These are phyloP conservation scores for Zaprionus africanus DNA, from an alignment of 1,140 invertebrate genomes.

Conservation along the genomic window DNA sequence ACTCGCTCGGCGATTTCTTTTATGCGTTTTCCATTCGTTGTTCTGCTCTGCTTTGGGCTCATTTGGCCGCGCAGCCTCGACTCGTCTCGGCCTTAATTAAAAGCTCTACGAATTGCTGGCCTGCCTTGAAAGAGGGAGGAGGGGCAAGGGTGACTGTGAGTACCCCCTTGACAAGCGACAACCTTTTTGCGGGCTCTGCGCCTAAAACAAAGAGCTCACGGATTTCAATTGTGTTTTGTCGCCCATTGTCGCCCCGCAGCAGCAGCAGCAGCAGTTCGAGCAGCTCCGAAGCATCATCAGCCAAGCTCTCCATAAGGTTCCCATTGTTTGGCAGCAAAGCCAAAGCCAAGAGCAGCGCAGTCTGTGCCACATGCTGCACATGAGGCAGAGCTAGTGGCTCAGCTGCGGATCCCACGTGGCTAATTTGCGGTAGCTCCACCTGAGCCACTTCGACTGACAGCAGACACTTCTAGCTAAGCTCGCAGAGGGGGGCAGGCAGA, in stretches of 20 bases:
- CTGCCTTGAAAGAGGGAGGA: slow-evolving; percentile 20
- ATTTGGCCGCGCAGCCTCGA: slow-evolving; percentile 46
- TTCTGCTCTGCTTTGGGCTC: slow-evolving; percentile 34
- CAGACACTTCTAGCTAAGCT: slow-evolving; percentile 38
- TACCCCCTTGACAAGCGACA: background rate
- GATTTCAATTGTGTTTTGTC: slow-evolving; percentile 80
- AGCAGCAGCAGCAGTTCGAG: slow-evolving; percentile 20
- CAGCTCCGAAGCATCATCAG: slow-evolving; percentile 66
- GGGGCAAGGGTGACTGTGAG: background rate
- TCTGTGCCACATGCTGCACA: background rate
- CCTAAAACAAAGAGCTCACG: slow-evolving; percentile 79
- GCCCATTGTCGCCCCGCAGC: slow-evolving; percentile 56
- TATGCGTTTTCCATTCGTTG: slow-evolving; percentile 11
- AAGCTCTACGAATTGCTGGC: slow-evolving; percentile 71
- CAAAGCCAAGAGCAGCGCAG: slow-evolving; percentile 22
- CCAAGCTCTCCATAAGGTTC: slow-evolving; percentile 17
- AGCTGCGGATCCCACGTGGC: slow-evolving; percentile 19
- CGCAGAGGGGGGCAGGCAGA: background rate
- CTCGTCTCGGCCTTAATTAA: slow-evolving; percentile 77
- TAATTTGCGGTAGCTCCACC: slow-evolving; percentile 35
- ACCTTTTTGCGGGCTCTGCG: slow-evolving; percentile 13
- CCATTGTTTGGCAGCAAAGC: slow-evolving; percentile 65
- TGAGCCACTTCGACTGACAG: slow-evolving; percentile 42
- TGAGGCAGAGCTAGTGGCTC: background rate
- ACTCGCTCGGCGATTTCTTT: slow-evolving; percentile 56